phyloP scores from a whole-genome alignment of 2,888 invertebrate genomes.

The Autographa pulchrina region DNA sequence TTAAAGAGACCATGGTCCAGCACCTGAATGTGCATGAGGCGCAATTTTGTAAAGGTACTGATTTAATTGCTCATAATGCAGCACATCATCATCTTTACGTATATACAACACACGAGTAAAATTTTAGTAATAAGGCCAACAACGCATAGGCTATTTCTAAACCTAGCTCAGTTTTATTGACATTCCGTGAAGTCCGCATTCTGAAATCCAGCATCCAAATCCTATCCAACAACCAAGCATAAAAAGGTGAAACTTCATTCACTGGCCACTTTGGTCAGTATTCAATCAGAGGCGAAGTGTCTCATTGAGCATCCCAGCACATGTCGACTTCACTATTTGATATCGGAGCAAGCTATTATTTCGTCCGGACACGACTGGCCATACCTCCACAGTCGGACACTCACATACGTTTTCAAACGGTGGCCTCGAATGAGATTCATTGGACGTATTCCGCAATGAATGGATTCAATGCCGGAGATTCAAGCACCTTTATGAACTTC shows the following conservation, averaged over 20 bases:
- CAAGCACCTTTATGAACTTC: neutral
- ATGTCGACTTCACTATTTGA: slow-evolving; percentile 4
- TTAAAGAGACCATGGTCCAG: too few species aligned
- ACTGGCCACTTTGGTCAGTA: neutral
- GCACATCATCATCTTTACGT: too few species aligned
- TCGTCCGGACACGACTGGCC: neutral
- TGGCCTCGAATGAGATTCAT: slow-evolving; percentile 10
- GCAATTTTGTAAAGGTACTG: too few species aligned
- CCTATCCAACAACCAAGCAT: neutral
- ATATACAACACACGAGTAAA: too few species aligned
- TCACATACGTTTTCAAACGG: slow-evolving; percentile 32
- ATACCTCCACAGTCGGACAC: slow-evolving; percentile 12
- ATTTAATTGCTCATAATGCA: too few species aligned
- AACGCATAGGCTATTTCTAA: too few species aligned
- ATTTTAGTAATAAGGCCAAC: too few species aligned
- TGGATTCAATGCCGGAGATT: slow-evolving; percentile 1
- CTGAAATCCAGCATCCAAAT: neutral
- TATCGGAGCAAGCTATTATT: slow-evolving; percentile 6
- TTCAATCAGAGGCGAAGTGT: slow-evolving; percentile 2
- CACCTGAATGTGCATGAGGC: too few species aligned
- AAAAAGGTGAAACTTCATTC: neutral
- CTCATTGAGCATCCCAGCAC: neutral
- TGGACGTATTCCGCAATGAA: slow-evolving; percentile 23
- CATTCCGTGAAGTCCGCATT: too few species aligned
- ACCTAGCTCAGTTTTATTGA: too few species aligned